A percentile compares a stretch with the other conserved stretches of the same genome.
phyloP scores from a whole-genome alignment of 2,113 vertebrate genomes.

The Neodon shergylaensis region DNA sequence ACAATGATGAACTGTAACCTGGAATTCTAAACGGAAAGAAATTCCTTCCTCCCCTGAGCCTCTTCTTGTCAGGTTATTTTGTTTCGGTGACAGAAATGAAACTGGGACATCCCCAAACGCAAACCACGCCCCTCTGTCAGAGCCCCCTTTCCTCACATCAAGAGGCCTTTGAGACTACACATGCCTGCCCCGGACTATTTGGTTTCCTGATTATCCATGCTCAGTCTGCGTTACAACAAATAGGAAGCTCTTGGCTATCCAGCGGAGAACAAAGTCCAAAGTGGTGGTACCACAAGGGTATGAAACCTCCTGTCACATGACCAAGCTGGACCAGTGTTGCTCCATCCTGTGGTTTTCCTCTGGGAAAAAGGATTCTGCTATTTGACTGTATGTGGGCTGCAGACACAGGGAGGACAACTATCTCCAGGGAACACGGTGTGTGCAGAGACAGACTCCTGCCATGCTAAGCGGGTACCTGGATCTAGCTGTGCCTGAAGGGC shows the following conservation, averaged over 20 bases:
- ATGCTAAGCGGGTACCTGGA: rapidly evolving
- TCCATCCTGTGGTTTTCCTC: not conserved
- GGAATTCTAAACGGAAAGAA: not conserved
- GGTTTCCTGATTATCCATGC: rapidly evolving
- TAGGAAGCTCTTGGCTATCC: not conserved
- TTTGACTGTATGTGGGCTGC: not conserved
- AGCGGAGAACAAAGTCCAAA: not conserved
- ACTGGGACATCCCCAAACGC: no score
- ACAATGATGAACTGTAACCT: not conserved
- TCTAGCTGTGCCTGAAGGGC: not conserved
- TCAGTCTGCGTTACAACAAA: not conserved
- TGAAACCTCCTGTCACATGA: not conserved
- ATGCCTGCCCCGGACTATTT: not conserved
- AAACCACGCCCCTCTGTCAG: rapidly evolving
- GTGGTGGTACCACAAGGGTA: no score
- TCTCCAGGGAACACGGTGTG: rapidly evolving
- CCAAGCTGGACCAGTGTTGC: not conserved
- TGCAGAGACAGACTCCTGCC: not conserved
- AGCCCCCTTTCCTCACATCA: rapidly evolving
- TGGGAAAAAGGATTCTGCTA: no score
- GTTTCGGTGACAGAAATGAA: not conserved
- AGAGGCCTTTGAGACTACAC: not conserved
- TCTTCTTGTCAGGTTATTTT: not conserved
- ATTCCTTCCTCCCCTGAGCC: not conserved
- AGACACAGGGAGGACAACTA: not conserved